Evolutionary conservation across 2,888 invertebrate species (phyloP).

Genomic region (Papilio elwesi): DNA sequence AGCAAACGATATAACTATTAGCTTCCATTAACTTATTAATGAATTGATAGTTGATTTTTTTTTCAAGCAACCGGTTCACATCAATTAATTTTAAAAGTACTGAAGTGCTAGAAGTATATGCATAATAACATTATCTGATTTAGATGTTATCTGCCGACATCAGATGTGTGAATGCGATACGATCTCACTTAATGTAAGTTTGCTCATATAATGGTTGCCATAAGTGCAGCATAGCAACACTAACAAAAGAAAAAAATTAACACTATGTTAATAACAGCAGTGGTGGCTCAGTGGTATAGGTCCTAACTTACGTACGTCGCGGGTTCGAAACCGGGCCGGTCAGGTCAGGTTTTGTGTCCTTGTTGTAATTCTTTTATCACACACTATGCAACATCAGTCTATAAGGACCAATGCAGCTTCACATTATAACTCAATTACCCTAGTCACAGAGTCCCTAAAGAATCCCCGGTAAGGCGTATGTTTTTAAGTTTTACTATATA

Average conservation of each 20-base stretch:
- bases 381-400: no score
- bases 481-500: no score
- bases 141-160: conserved; percentile 42
- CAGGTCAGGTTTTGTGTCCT: no score
- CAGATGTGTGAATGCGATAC: conserved; percentile 31
- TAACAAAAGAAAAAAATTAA: not conserved
- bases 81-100: conserved; percentile 25
- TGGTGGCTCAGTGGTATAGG: no score
- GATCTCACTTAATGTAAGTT: conserved; percentile 25
- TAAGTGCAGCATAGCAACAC: conserved; percentile 1
- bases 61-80: conserved; percentile 7
- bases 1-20: not conserved
- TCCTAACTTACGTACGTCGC: no score
- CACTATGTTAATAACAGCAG: no score
- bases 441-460: not conserved
- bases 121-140: conserved; percentile 55
- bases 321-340: no score
- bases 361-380: no score
- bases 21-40: not conserved
- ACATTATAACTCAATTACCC: no score
- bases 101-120: conserved; percentile 11
- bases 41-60: conserved; percentile 3
- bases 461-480: not conserved
- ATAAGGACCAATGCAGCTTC: no score
- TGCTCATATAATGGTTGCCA: conserved; percentile 17